Conservation (phyloP, 2,113 vertebrate species). For the Hippocampus barbouri region DNA sequence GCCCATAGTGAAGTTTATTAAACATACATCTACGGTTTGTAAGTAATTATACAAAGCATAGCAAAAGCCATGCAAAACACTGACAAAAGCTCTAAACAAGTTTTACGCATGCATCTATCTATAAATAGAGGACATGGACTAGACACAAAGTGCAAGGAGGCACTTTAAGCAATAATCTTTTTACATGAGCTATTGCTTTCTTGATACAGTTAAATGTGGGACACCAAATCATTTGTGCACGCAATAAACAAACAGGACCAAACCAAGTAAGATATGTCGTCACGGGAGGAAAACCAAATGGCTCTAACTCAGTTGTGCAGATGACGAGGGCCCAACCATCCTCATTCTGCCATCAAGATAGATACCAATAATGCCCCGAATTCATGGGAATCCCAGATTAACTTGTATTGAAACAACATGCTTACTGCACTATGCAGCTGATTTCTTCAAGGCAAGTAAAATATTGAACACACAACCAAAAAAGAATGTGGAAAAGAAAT, state of each 20-base stretch:
- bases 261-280: constrained; percentile 11
- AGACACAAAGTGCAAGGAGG: constrained; percentile 75
- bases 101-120: constrained; percentile 44
- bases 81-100: constrained; percentile 42
- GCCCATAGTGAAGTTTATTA: constrained; percentile 11
- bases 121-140: constrained; percentile 37
- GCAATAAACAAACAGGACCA: constrained; percentile 29
- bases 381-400: constrained; percentile 3
- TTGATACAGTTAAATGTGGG: constrained; percentile 22
- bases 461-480: constrained; percentile 60
- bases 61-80: constrained; percentile 41
- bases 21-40: constrained; percentile 28
- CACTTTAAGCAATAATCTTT: constrained; percentile 68
- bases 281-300: neutral
- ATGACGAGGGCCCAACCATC: constrained; percentile 44
- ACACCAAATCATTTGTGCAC: constrained; percentile 30
- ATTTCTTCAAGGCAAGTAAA: constrained; percentile 71
- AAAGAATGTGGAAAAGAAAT: constrained; percentile 48
- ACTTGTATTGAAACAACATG: constrained; percentile 27
- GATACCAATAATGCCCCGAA: neutral
- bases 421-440: constrained; percentile 59
- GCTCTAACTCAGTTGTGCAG: neutral
- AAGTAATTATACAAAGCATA: constrained; percentile 45
- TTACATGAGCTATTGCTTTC: constrained; percentile 46
- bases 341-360: constrained; percentile 1